Base-by-base conservation (phyloP, 2,113 vertebrate species). In the Riparia riparia region DNA sequence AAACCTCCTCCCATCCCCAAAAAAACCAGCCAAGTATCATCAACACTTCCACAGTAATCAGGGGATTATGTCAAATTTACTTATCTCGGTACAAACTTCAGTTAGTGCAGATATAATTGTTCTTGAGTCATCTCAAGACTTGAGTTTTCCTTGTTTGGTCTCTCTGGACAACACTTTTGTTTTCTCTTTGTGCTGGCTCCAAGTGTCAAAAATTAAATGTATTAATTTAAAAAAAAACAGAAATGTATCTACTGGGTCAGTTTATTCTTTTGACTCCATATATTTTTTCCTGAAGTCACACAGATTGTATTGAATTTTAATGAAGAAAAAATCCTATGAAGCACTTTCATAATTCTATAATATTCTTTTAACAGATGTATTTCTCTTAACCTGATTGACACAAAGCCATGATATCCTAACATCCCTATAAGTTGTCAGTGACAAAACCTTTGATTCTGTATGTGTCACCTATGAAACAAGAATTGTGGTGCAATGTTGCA, bases 61-160 rank as follows among this genome's bases (percentile, higher is more conserved):
- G 32, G 6, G 10, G 13, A 58, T 50, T 0, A 0, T 34, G 6
- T 57, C 29, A 60, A 51, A 51, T 60, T 49, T 85, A 45, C 28
- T 76, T 31, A 41, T 14, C 16, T 57, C 32, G 24, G 17, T 72
- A 88, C 25, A 26, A 88, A 73, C 10, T 41, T 73, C 31, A 63
- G 2, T 31, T 39, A 47, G 5, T 25, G 28, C 11, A 37, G 7
- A 54, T 44, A 65, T 12, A 61, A 47, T n/a, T 31, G 26, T 15
- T 53, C 42, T 66, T 58, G 22, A 63, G 29, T 68, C 37, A 77
- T 9, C 17, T 53, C 1, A 0, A 79, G 56, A 78, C 22, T 26
- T 3, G 7, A 41, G 8, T 18, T 76, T 61, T 53, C 32, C n/a
- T 54, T 60, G 17, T 53, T 54, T 42, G 26, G 14, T 65, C 4